phyloP scores from a whole-genome alignment of 2,888 invertebrate genomes.

The Congeria kusceri region DNA sequence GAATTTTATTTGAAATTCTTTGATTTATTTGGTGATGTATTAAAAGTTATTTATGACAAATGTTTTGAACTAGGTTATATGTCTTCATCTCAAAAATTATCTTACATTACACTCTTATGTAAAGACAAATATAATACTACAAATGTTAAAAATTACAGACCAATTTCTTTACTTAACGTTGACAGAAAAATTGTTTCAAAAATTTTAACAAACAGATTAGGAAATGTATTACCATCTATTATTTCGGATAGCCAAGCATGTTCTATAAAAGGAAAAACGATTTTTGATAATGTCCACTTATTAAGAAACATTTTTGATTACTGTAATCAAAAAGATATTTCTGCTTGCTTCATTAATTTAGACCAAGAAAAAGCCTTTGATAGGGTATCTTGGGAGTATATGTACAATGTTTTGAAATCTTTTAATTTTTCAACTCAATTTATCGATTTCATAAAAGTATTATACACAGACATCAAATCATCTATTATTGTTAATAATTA shows the following conservation, averaged over 20 bases:
- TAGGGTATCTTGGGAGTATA: conserved; percentile 55
- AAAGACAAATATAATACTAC: no score
- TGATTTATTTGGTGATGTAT: conserved; percentile 32
- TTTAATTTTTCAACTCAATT: conserved; percentile 61
- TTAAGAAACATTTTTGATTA: conserved; percentile 53
- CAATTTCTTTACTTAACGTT: no score
- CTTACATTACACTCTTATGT: no score
- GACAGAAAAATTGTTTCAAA: conserved; percentile 66
- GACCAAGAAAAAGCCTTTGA: conserved; percentile 71
- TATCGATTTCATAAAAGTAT: conserved; percentile 56
- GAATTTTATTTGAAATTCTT: conserved; percentile 40
- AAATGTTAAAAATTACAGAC: no score
- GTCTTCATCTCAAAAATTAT: no score
- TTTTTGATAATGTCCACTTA: conserved; percentile 62
- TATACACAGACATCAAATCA: conserved; percentile 58
- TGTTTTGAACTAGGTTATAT: conserved; percentile 16
- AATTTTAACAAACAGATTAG: conserved; percentile 53
- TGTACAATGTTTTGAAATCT: conserved; percentile 48
- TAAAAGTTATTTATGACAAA: conserved; percentile 15
- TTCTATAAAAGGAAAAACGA: conserved; percentile 61
- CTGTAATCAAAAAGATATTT: no score
- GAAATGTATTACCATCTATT: conserved; percentile 39
- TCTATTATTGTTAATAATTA: no score
- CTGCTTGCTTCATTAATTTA: no score
- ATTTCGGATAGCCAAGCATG: conserved; percentile 65